These are phyloP conservation scores for Eonycteris spelaea DNA, from an alignment of 2,113 vertebrate genomes.

Conservation along the genomic window DNA sequence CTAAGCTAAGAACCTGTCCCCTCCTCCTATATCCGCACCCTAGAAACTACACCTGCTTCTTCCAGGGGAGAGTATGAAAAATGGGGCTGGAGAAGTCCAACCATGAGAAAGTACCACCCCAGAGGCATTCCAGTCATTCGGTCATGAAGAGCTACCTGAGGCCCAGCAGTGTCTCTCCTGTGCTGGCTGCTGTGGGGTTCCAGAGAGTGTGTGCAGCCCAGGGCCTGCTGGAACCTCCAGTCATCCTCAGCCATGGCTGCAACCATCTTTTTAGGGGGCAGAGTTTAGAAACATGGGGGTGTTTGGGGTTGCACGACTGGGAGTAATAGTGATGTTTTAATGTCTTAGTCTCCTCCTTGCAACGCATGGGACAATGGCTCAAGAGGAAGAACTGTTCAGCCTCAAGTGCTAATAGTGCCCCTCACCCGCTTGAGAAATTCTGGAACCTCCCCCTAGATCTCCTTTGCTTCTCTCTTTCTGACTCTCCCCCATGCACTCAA, in stretches of 20 bases:
- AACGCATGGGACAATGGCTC: not conserved
- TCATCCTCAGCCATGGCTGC: not conserved
- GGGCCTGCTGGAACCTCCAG: not conserved
- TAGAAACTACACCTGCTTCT: not conserved
- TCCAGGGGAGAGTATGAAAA: not conserved
- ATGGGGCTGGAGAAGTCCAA: not conserved
- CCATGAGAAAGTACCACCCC: not conserved
- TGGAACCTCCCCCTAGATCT: not conserved
- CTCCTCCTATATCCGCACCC: not conserved
- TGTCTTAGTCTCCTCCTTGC: not conserved
- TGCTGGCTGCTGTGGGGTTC: not conserved
- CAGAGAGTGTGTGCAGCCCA: not conserved
- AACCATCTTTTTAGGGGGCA: too few relatives aligned
- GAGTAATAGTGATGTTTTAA: not conserved
- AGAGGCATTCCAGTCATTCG: not conserved
- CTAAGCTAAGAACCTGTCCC: not conserved
- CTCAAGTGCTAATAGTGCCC: not conserved
- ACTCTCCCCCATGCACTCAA: not conserved
- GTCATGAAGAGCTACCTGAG: not conserved
- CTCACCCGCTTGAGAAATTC: not conserved
- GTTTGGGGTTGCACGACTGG: not conserved
- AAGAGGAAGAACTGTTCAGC: not conserved
- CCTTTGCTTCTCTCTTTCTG: not conserved
- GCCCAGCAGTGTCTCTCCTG: not conserved
- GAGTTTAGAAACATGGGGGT: not conserved